Conservation (phyloP, 2,888 invertebrate genomes). For the Strigamia maritima region DNA sequence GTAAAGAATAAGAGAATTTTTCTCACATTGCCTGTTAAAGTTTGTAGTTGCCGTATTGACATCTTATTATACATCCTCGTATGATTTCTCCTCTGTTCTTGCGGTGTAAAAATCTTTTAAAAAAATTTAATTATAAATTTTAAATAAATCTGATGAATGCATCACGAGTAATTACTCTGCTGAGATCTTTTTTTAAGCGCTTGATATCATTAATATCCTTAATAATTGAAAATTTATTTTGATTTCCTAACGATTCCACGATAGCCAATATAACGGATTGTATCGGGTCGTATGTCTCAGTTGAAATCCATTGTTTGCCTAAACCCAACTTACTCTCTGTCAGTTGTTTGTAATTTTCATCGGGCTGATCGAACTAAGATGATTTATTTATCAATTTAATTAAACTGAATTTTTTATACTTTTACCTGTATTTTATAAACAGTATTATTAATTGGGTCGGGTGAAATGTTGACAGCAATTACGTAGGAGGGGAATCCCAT, state of each 20-base stretch:
- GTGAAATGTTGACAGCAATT: background rate
- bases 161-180: background rate
- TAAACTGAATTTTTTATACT: background rate
- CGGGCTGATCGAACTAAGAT: background rate
- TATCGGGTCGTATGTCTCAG: background rate
- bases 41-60: background rate
- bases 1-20: background rate
- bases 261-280: background rate
- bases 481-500: conserved; percentile 10
- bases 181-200: background rate
- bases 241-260: background rate
- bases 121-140: background rate
- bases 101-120: conserved; percentile 31
- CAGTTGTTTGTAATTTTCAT: background rate
- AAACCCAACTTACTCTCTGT: background rate
- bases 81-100: conserved; percentile 24
- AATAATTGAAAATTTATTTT: background rate
- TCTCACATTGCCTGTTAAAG: conserved; percentile 31
- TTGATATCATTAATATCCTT: background rate
- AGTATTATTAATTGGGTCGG: background rate
- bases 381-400: background rate
- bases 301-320: background rate
- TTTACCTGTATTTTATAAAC: conserved; percentile 1
- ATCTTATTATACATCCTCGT: conserved; percentile 21
- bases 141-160: background rate